Base-by-base conservation (phyloP, 2,888 invertebrate genomes). In the Ornithoptera priamus region DNA sequence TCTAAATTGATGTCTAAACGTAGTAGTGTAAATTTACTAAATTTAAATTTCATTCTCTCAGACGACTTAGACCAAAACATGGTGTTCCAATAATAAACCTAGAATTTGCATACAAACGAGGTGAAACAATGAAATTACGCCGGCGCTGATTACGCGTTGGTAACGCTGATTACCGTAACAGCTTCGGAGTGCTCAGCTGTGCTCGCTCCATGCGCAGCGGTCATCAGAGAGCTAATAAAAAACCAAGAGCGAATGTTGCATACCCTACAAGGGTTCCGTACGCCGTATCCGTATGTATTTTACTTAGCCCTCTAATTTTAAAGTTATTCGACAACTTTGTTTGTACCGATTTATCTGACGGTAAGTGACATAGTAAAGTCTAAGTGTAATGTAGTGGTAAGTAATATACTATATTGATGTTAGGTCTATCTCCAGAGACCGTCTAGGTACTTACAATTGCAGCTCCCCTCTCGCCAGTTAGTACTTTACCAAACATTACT, bases 61-160 rank as follows among this genome's bases (percentile, higher is more conserved):
- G 59, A 42, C 63, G 70, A 65, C 67, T 65, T 57, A 56, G 67
- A 56, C 57, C 74, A 71, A 73, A 75, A 72, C 72, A 72, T 70
- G 67, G 30, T 46, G 62, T 70, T 74, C 76, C 75, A 77, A 80
- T 83, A 80, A 80, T 63, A 75, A 77, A 81, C 80, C 78, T 75
- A 74, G 81, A 81, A 85, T 70, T 84, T 81, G 82, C 84, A 77
- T 83, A 78, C 71, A 73, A 80, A 83, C 76, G 76, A 81, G 78
- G 73, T 72, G 76, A 81, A 81, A 85, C 85, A 85, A 85, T 85
- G 82, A 82, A 81, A 81, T 80, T 77, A 77, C 76, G 70, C 71
- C 73, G 76, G 75, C 76, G 76, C 75, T 76, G 80, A 83, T 82
- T 82, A 83, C 80, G 75, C 81, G 76, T 72, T 72, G 58, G 75